Conservation (phyloP, 1,140 invertebrate species). For the Ceratosolen solmsi region DNA sequence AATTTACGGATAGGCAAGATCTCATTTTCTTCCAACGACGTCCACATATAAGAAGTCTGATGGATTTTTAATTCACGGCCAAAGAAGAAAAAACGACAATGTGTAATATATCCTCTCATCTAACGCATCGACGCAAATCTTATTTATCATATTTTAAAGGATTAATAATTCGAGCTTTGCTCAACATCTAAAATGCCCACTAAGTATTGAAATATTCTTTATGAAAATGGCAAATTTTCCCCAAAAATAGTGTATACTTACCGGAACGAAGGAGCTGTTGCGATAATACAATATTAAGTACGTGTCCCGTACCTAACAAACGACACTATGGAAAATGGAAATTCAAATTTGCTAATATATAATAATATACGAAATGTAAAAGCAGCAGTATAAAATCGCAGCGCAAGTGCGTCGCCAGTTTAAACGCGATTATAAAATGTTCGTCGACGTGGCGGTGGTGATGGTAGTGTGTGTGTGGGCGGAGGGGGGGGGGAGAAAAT, state of each 20-base stretch:
- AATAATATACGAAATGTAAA: not conserved
- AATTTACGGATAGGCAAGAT: slow-evolving; percentile 60
- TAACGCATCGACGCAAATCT: too few species aligned
- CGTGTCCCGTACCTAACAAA: not conserved
- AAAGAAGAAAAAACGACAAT: not conserved
- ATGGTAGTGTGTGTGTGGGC: not conserved
- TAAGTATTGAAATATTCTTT: not conserved
- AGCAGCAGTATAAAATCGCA: not conserved
- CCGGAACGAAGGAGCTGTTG: not conserved
- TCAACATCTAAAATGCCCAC: not conserved
- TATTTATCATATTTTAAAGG: not conserved
- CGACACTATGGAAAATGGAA: not conserved
- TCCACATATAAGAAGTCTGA: slow-evolving; percentile 3
- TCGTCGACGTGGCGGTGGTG: not conserved
- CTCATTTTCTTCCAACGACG: not conserved
- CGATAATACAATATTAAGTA: not conserved
- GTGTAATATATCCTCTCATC: not conserved
- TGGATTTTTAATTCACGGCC: slow-evolving; percentile 43
- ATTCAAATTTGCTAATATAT: not conserved
- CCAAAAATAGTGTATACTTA: not conserved
- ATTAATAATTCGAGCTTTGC: not conserved
- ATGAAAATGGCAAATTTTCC: not conserved
- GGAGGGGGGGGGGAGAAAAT: slow-evolving; percentile 18
- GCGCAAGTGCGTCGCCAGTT: slow-evolving; percentile 13
- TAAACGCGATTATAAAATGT: slow-evolving; percentile 44